Conservation (phyloP, 2,888 invertebrate species). For the Apodemia hepburni region DNA sequence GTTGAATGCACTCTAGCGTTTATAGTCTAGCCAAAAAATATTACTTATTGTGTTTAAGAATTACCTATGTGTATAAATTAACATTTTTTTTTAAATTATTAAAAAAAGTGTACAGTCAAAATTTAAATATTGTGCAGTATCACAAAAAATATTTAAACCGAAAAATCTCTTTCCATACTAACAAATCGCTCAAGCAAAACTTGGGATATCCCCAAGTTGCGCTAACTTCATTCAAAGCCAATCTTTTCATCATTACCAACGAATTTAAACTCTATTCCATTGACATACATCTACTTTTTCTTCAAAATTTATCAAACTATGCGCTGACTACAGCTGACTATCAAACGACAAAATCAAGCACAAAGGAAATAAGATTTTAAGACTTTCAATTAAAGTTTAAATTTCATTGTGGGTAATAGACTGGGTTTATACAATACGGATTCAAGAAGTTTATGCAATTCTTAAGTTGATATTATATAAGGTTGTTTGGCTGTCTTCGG, state of each 20-base stretch:
- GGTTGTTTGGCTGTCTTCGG: conserved; percentile 45
- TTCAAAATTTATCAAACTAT: conserved; percentile 26
- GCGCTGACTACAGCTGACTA: conserved; percentile 7
- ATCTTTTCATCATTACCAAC: conserved; percentile 32
- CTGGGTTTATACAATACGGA: conserved; percentile 49
- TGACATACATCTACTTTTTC: conserved; percentile 29
- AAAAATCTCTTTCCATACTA: conserved; percentile 45
- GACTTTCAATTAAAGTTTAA: neutral
- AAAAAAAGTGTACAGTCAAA: neutral
- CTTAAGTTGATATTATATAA: conserved; percentile 78
- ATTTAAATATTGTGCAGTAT: neutral
- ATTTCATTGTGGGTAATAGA: conserved; percentile 27
- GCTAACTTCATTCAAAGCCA: conserved; percentile 64
- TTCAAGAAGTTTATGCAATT: conserved; percentile 72
- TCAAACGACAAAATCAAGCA: conserved; percentile 12
- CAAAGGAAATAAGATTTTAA: conserved; percentile 33
- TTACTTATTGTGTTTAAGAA: too few species aligned
- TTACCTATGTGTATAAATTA: too few species aligned
- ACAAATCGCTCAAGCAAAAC: conserved; percentile 40
- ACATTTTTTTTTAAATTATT: too few species aligned
- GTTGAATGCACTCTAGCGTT: too few species aligned
- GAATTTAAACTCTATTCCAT: conserved; percentile 41
- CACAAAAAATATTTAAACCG: too few species aligned
- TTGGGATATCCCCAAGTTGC: conserved; percentile 72
- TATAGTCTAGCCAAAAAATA: too few species aligned